Evolutionary conservation across 2,113 vertebrate genomes (phyloP), one percentile per base, ranked within the genome.

Genomic region (Narcine bancroftii): DNA sequence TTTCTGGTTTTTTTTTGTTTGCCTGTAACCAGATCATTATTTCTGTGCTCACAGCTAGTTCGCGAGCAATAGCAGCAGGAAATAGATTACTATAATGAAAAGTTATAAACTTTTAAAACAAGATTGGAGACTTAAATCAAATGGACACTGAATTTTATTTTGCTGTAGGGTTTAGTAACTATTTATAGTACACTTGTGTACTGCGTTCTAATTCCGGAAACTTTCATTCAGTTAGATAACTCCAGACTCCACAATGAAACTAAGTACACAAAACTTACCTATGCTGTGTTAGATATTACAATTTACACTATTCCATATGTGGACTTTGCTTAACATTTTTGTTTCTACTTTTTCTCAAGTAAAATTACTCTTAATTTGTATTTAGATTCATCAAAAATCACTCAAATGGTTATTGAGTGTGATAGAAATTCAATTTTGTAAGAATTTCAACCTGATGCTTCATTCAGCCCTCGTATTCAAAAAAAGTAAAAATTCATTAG

Each of bases 141-240:
- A 81, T 50, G 24, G 77, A 50, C 77, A 50, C 77, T 50, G 77
- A 42, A 81, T 81, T 81, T 81, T 81, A 81, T 81, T 81, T 81
- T 81, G 45, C 77, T 50, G 77, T 81, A 29, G 42, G 42, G 77
- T 29, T 81, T 81, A 81, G 24, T 11, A 50, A 50, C 77, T 47
- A 15, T 50, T 50, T 81, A 81, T 45, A 81, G 24, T 50, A 50
- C 45, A 29, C 77, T 29, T 81, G 42, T 47, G 42, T 79, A 47
- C 21, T 26, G 76, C 26, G 76, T 79, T 77, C 45, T 79, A 79
- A 79, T 79, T 50, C 76, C 50, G 76, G 26, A 24, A 79, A 79
- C 76, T 50, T 79, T 79, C 42, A 79, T 50, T 79, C 11, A 79
- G 42, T 79, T 79, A 45, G 42, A 50, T 50, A 79, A 79, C 76